These are phyloP conservation scores for Microcebus ravelobensis DNA, from an alignment of 2,113 vertebrate species.

Conservation along the genomic window DNA sequence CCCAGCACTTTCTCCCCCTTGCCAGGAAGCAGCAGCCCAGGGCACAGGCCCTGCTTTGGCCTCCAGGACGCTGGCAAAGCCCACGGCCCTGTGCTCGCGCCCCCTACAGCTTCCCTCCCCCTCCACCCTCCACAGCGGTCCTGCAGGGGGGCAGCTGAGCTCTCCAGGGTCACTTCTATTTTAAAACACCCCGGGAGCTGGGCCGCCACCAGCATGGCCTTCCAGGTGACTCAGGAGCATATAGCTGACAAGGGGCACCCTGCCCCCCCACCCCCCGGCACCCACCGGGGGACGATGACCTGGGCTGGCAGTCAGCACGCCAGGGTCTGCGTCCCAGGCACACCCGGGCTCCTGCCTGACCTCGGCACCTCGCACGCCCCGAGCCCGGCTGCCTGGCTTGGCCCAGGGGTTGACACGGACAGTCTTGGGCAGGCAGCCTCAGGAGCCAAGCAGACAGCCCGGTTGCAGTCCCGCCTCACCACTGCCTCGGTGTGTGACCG, in stretches of 20 bases:
- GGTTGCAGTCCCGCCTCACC: not conserved
- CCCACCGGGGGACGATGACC: not conserved
- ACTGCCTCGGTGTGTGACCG: not conserved
- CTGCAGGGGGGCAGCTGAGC: not conserved
- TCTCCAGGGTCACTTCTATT: constrained; percentile 73
- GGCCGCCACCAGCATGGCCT: not conserved
- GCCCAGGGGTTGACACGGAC: not conserved
- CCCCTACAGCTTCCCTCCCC: not conserved
- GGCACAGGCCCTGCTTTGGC: not conserved
- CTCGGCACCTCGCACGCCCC: not conserved
- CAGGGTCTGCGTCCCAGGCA: not conserved
- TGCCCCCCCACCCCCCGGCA: not conserved
- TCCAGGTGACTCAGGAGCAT: not conserved
- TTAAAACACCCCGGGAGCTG: constrained; percentile 52
- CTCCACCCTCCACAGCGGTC: not conserved
- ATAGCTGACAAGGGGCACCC: not conserved
- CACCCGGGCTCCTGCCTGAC: not conserved
- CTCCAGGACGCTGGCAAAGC: not conserved
- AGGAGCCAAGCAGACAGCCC: not conserved
- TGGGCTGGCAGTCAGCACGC: not conserved
- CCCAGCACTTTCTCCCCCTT: not conserved
- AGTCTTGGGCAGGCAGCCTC: not conserved
- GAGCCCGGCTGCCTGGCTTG: not conserved
- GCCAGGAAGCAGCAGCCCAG: not conserved
- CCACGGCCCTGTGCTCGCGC: not conserved